Evolutionary conservation across 2,888 invertebrate species (phyloP), one percentile per base, ranked within the genome.

Genomic region (Caenorhabditis virilis): DNA sequence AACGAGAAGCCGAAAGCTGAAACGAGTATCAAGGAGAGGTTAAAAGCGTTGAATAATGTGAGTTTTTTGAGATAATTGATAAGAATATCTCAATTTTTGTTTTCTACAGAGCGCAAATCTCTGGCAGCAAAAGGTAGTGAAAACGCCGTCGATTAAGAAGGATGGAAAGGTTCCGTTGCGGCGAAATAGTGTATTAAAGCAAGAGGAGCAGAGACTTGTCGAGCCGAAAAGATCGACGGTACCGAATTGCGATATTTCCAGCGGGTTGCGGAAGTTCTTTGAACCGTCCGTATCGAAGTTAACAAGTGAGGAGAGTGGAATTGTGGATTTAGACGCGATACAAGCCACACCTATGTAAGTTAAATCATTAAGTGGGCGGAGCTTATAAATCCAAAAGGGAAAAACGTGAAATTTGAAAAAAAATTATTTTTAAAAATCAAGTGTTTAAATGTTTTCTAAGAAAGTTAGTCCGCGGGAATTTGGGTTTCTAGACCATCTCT

Each of bases 71-170:
- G 26, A 7, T 9, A 45, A 45, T 36, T 36, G 36, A 36, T 13
- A 36, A 36, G 16, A 7, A 36, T 36, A n/a, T 15, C 5, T 26
- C 3, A n/a, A 15, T 18, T 45, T 27, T 2, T 27, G n/a, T 27
- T 45, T 64, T 13, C 42, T n/a, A n/a, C n/a, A 70, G 70, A 71
- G 71, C 27, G 54, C 71, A 2, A 62, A 68, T 13, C 39, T 55
- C n/a, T 71, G 71, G 71, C 68, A 71, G n/a, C 11, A 45, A 25
- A 45, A 45, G 26, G n/a, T n/a, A 46, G 20, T 13, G 25, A 43
- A 25, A 23, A 23, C 20, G 25, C 22, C n/a, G 16, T 2, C 2
- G 4, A 3, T n/a, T 22, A 7, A 9, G 52, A 56, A n/a, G 56
- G 56, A 52, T 54, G 62, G 54, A 22, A 51, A 27, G 35, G 27